Conservation (phyloP, 1,140 invertebrate species). For the Penaeus vannamei region DNA sequence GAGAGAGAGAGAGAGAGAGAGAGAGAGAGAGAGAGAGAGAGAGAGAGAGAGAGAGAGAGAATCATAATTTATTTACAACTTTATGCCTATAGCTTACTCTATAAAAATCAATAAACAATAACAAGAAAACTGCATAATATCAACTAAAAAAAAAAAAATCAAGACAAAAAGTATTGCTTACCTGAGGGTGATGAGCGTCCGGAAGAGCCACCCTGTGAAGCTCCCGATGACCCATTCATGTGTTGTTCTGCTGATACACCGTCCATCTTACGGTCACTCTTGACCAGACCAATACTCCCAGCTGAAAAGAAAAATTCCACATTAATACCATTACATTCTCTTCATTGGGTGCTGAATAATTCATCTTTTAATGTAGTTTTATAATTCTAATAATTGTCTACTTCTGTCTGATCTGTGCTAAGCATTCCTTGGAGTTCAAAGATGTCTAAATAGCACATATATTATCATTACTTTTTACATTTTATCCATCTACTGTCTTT, state of each 20-base stretch:
- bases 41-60: no score
- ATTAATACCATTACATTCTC: background rate
- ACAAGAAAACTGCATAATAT: no score
- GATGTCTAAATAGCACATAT: no score
- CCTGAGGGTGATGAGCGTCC: constrained; percentile 65
- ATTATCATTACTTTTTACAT: no score
- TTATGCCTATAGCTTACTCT: no score
- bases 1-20: no score
- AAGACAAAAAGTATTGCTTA: constrained; percentile 26
- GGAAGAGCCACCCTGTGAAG: constrained; percentile 64
- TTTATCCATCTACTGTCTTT: no score
- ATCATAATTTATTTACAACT: no score
- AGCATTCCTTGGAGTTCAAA: no score
- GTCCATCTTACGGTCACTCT: constrained; percentile 59
- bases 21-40: no score
- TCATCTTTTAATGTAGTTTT: background rate
- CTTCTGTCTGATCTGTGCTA: no score
- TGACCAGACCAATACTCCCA: constrained; percentile 56
- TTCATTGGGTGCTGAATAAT: background rate
- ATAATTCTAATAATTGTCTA: background rate
- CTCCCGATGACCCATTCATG: constrained; percentile 64
- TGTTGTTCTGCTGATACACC: constrained; percentile 48
- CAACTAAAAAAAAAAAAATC: constrained; percentile 1
- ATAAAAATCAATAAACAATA: no score
- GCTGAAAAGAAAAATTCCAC: constrained; percentile 47